phyloP scores from a whole-genome alignment of 2,113 vertebrate genomes.

The Pygoscelis antarcticus region DNA sequence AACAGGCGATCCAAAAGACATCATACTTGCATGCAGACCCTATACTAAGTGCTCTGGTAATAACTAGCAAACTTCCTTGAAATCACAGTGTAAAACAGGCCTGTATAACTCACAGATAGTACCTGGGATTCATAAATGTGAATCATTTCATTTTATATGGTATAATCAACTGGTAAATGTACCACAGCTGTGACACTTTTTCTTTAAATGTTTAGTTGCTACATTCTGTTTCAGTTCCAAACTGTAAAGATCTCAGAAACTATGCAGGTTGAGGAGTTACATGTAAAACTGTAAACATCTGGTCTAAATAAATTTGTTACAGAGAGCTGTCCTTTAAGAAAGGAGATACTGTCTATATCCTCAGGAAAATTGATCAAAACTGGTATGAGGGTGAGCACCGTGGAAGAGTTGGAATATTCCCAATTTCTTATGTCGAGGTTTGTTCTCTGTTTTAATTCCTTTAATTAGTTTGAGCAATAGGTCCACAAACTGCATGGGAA shows the following conservation, averaged over 20 bases:
- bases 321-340: conserved; percentile 98
- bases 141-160: neutral
- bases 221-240: neutral
- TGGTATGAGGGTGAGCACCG: conserved; percentile 97
- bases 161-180: neutral
- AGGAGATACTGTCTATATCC: conserved; percentile 94
- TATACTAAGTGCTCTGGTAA: neutral
- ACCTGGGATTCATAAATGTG: neutral
- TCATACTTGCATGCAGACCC: neutral
- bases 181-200: neutral
- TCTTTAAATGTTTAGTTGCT: neutral
- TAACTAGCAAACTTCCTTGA: neutral
- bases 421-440: conserved; percentile 96
- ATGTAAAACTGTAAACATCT: conserved; percentile 10
- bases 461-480: neutral
- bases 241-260: neutral
- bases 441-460: conserved; percentile 18
- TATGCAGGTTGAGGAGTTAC: neutral
- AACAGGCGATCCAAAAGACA: neutral
- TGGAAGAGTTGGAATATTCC: conserved; percentile 93
- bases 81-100: neutral
- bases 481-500: neutral
- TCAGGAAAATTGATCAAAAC: conserved; percentile 97
- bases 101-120: neutral
- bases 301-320: conserved; percentile 67